These are phyloP conservation scores for Hemithea aestivaria DNA, from an alignment of 2,888 invertebrate genomes.

Conservation along the genomic window DNA sequence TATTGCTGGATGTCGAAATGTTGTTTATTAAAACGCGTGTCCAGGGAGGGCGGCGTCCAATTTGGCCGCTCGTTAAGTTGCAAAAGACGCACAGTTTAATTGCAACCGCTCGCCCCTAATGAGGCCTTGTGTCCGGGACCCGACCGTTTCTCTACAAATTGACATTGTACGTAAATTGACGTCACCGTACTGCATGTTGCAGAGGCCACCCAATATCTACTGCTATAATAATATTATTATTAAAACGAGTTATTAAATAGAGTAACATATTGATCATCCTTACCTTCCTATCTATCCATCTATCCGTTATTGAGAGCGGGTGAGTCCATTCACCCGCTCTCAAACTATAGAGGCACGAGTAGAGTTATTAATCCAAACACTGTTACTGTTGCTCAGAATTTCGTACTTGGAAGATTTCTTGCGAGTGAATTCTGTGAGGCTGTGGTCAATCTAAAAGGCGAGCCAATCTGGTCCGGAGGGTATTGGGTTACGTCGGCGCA, in stretches of 20 bases:
- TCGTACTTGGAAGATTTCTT: constrained; percentile 22
- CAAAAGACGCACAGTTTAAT: constrained; percentile 76
- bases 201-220: constrained; percentile 24
- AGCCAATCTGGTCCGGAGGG: constrained; percentile 26
- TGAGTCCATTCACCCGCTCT: background rate
- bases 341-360: background rate
- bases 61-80: constrained; percentile 74
- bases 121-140: constrained; percentile 64
- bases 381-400: constrained; percentile 14
- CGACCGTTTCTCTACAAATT: constrained; percentile 64
- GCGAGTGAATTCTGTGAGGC: constrained; percentile 27
- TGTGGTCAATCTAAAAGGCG: constrained; percentile 53
- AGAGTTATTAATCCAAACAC: constrained; percentile 1
- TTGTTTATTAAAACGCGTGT: constrained; percentile 58
- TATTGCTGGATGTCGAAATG: constrained; percentile 16
- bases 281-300: no score
- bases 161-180: constrained; percentile 73
- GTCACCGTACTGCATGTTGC: constrained; percentile 51
- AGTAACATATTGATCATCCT: constrained; percentile 1
- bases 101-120: constrained; percentile 74
- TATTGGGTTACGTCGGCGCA: constrained; percentile 69
- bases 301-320: no score
- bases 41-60: constrained; percentile 61
- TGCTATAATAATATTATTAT: no score
- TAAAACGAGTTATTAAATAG: background rate